Conservation (phyloP, 2,113 vertebrate genomes). For the Bolborhynchus lineola region DNA sequence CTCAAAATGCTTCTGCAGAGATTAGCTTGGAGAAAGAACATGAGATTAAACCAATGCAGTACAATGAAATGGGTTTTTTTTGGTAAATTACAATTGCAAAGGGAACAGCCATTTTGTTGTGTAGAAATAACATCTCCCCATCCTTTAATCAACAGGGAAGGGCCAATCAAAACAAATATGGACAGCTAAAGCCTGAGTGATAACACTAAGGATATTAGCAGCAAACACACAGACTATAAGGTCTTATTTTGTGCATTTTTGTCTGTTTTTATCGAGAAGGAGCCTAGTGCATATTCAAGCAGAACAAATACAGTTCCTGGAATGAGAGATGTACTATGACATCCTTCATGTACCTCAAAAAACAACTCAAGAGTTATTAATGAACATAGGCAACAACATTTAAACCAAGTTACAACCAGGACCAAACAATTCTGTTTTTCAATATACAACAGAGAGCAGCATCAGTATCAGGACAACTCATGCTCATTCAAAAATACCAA, state of each 20-base stretch:
- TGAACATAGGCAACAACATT: neutral
- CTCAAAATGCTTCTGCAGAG: neutral
- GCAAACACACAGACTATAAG: constrained; percentile 1
- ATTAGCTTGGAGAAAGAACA: neutral
- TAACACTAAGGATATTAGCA: neutral
- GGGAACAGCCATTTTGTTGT: neutral
- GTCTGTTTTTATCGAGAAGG: neutral
- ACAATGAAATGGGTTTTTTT: neutral
- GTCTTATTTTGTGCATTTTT: neutral
- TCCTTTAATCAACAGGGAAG: neutral
- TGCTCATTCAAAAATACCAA: neutral
- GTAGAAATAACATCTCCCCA: neutral
- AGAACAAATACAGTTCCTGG: neutral
- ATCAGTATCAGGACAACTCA: neutral
- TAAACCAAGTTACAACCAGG: neutral
- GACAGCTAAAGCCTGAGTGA: neutral
- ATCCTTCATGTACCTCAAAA: neutral
- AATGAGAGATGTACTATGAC: neutral
- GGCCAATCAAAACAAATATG: neutral
- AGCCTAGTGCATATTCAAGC: neutral
- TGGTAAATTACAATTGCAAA: neutral
- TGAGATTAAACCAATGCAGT: neutral
- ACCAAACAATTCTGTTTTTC: neutral
- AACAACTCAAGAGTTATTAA: neutral
- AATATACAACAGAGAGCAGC: neutral